phyloP scores from a whole-genome alignment of 2,797 vertebrate species.

The Poeciliopsis presidionis region DNA sequence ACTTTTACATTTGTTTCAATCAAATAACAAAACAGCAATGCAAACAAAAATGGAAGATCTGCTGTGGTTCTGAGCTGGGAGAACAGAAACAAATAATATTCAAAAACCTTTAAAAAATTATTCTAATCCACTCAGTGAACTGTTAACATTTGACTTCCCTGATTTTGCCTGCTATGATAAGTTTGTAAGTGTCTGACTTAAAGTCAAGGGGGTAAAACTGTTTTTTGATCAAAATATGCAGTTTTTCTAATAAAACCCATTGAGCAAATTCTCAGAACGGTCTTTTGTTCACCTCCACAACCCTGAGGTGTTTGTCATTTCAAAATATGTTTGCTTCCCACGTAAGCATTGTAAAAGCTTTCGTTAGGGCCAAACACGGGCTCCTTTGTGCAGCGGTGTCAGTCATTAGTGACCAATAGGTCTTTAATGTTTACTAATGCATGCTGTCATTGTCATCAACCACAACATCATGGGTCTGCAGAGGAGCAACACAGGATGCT shows the following conservation, averaged over 20 bases:
- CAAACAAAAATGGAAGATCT: background rate
- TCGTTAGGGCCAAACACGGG: background rate
- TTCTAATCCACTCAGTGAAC: background rate
- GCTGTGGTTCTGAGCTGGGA: background rate
- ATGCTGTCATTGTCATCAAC: constrained; percentile 22
- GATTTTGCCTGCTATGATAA: background rate
- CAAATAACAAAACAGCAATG: no score
- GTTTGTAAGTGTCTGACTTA: background rate
- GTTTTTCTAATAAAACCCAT: background rate
- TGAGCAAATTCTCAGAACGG: background rate
- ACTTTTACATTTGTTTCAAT: background rate
- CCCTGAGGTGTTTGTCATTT: constrained; percentile 5
- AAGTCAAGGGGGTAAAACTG: background rate
- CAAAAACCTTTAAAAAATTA: background rate
- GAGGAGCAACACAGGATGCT: constrained; percentile 16
- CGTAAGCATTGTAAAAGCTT: constrained; percentile 22
- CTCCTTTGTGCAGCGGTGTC: constrained; percentile 17
- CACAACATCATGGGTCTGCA: constrained; percentile 8
- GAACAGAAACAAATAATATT: background rate
- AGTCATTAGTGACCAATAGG: constrained; percentile 42
- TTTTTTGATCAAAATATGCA: background rate
- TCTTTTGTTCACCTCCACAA: background rate
- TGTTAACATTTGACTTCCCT: background rate
- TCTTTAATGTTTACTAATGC: constrained; percentile 49
- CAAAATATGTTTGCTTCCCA: constrained; percentile 4